Conservation (phyloP, 1,140 invertebrate genomes). For the Drosophila simulans region DNA sequence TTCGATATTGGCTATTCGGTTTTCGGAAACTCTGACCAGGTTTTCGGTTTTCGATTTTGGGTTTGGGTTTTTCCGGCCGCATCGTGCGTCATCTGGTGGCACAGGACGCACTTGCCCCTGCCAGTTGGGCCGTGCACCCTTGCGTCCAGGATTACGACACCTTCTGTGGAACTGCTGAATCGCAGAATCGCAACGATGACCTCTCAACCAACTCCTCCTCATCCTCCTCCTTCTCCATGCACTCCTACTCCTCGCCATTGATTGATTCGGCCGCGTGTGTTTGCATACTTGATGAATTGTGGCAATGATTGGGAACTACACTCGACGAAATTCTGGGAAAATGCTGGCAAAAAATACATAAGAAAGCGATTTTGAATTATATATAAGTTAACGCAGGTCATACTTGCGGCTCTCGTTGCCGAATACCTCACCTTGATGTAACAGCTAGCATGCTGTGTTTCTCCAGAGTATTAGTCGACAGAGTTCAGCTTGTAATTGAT, state of each 20-base stretch:
- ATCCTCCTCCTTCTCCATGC: background rate
- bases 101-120: constrained; percentile 17
- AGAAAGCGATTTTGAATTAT: too few species aligned
- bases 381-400: too few species aligned
- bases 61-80: constrained; percentile 36
- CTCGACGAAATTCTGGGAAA: background rate
- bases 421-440: too few species aligned
- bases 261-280: constrained; percentile 47
- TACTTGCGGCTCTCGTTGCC: too few species aligned
- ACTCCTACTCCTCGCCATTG: constrained; percentile 30
- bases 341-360: background rate
- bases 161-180: constrained; percentile 10
- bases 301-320: constrained; percentile 9
- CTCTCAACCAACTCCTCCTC: background rate
- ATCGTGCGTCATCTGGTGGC: constrained; percentile 60
- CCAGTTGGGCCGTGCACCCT: background rate
- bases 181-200: constrained; percentile 1
- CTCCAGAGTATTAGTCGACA: too few species aligned
- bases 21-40: background rate
- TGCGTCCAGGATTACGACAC: constrained; percentile 21
- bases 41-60: too few species aligned
- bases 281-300: constrained; percentile 20
- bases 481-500: too few species aligned
- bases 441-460: too few species aligned
- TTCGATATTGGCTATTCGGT: background rate